Evolutionary conservation across 1,140 invertebrate species (phyloP).

Genomic region (Dryas iulia): DNA sequence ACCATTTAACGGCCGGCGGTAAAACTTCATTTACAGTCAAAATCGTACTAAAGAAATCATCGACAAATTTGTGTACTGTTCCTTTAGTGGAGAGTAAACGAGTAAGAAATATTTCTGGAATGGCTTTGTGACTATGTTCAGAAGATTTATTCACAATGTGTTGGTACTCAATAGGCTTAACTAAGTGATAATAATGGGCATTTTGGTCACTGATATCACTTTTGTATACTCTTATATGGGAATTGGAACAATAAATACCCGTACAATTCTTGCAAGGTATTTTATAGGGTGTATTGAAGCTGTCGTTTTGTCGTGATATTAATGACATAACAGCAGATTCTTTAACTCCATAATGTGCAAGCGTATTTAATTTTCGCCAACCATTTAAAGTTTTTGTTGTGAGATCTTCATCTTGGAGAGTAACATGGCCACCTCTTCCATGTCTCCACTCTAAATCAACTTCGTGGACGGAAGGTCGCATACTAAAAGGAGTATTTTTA

Average conservation of each 20-base stretch:
- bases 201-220: slow-evolving; percentile 87
- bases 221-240: slow-evolving; percentile 89
- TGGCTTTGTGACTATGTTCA: slow-evolving; percentile 93
- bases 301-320: slow-evolving; percentile 92
- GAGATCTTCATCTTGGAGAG: slow-evolving; percentile 95
- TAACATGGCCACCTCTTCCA: slow-evolving; percentile 93
- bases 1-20: slow-evolving; percentile 96
- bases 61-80: slow-evolving; percentile 97
- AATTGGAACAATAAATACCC: slow-evolving; percentile 88
- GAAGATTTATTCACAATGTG: slow-evolving; percentile 83
- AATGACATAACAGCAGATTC: slow-evolving; percentile 97
- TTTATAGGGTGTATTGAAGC: slow-evolving; percentile 89
- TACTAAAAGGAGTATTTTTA: slow-evolving; percentile 96
- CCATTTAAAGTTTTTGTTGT: slow-evolving; percentile 94
- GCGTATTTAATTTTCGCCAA: slow-evolving; percentile 95
- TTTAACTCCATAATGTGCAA: slow-evolving; percentile 95
- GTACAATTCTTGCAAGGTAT: slow-evolving; percentile 91
- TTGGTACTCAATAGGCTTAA: slow-evolving; percentile 90
- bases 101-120: slow-evolving; percentile 97
- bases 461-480: slow-evolving; percentile 94
- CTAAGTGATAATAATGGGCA: slow-evolving; percentile 89
- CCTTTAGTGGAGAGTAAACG: slow-evolving; percentile 96
- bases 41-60: slow-evolving; percentile 95
- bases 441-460: slow-evolving; percentile 97
- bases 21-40: slow-evolving; percentile 93